These are phyloP conservation scores for Leucopsar rothschildi DNA, from an alignment of 2,113 vertebrate genomes.

Conservation along the genomic window DNA sequence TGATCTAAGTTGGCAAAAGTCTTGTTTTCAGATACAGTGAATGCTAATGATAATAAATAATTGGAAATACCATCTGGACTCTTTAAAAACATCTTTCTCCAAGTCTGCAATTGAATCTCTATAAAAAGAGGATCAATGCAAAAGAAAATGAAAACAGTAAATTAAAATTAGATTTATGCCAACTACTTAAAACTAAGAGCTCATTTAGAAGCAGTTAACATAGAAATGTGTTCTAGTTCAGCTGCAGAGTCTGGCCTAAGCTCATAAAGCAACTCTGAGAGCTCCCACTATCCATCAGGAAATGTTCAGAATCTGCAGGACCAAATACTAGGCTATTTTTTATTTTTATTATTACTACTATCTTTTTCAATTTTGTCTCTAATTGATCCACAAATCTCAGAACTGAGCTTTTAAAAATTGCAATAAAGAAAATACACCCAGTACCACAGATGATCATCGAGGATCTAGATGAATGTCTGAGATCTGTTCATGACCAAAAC, in stretches of 20 bases:
- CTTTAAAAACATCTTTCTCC: constrained; percentile 33
- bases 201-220: constrained; percentile 58
- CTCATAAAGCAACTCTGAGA: not conserved
- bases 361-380: constrained; percentile 1
- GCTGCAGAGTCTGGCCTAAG: not conserved
- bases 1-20: constrained; percentile 45
- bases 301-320: not conserved
- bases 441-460: not conserved
- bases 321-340: not conserved
- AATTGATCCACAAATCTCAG: not conserved
- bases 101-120: constrained; percentile 33
- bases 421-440: not conserved
- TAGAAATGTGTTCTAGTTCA: constrained; percentile 31
- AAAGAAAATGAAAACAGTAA: constrained; percentile 49
- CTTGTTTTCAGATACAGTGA: constrained; percentile 42
- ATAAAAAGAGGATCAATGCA: constrained; percentile 33
- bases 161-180: constrained; percentile 60
- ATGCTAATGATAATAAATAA: constrained; percentile 56
- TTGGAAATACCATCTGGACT: constrained; percentile 53
- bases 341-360: not conserved
- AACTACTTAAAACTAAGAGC: constrained; percentile 44
- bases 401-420: not conserved
- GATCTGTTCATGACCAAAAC: not conserved
- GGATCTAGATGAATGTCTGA: not conserved
- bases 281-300: not conserved